Evolutionary conservation across 2,888 invertebrate genomes (phyloP).

Genomic region (Andrena chrysosceles): DNA sequence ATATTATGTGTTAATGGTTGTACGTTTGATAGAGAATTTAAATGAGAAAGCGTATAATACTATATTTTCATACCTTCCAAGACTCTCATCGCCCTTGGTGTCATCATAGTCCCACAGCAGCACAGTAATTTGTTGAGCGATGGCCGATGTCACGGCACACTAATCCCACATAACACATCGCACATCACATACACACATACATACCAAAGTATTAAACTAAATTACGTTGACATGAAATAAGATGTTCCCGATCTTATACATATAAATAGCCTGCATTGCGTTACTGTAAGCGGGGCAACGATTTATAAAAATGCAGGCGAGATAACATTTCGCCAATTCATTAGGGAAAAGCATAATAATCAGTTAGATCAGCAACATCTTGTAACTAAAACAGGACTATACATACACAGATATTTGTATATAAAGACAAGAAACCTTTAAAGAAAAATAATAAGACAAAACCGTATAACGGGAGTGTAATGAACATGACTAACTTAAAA

Average conservation of each 20-base stretch:
- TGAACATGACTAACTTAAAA: slow-evolving; percentile 13
- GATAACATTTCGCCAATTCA: neutral
- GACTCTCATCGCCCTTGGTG: slow-evolving; percentile 92
- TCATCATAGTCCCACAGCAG: slow-evolving; percentile 95
- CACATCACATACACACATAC: slow-evolving; percentile 81
- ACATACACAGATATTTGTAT: slow-evolving; percentile 18
- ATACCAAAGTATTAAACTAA: slow-evolving; percentile 68
- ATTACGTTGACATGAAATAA: slow-evolving; percentile 54
- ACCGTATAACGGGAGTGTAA: slow-evolving; percentile 5
- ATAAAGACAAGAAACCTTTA: neutral
- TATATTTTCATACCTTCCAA: slow-evolving; percentile 91
- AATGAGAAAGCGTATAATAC: slow-evolving; percentile 33
- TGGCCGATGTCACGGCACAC: slow-evolving; percentile 85
- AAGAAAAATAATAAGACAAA: slow-evolving; percentile 2
- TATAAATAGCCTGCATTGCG: neutral
- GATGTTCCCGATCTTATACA: slow-evolving; percentile 56
- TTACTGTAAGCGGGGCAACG: neutral
- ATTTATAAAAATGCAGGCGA: neutral
- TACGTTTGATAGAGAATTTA: slow-evolving; percentile 22
- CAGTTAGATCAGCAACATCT: slow-evolving; percentile 59
- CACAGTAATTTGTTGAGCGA: slow-evolving; percentile 91
- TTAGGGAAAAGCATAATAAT: neutral
- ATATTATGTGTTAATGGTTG: neutral
- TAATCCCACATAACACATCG: slow-evolving; percentile 84
- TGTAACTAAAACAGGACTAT: slow-evolving; percentile 22